These are phyloP conservation scores for Threskiornis aethiopicus DNA, from an alignment of 2,797 vertebrate species.

Conservation along the genomic window DNA sequence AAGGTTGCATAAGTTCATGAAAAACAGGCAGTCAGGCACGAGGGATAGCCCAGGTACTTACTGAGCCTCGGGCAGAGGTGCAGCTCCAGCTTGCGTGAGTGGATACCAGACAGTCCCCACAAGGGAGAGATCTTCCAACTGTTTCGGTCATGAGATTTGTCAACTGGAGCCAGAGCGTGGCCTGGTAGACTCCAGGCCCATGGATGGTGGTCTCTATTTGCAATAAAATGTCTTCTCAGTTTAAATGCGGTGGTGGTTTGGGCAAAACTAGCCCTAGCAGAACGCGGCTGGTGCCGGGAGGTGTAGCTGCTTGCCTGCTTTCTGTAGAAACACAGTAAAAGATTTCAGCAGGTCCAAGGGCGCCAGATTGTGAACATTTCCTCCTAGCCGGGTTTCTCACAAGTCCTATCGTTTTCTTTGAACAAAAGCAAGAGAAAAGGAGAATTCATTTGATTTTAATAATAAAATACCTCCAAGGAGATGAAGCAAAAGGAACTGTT, in stretches of 20 bases:
- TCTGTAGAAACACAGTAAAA: background rate
- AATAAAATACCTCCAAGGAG: background rate
- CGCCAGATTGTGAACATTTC: background rate
- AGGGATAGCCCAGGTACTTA: background rate
- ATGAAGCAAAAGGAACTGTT: background rate
- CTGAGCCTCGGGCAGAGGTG: background rate
- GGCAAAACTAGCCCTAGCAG: background rate
- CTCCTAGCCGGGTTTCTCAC: background rate
- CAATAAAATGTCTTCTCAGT: background rate
- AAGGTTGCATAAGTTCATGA: background rate
- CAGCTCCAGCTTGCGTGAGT: background rate
- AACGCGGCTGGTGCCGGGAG: background rate
- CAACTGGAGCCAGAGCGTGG: fast-evolving
- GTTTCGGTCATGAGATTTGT: background rate
- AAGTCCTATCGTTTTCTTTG: background rate
- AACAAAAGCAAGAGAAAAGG: background rate
- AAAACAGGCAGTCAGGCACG: background rate
- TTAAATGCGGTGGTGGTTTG: background rate
- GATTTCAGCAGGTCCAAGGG: background rate
- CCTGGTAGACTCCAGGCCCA: background rate
- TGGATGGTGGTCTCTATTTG: background rate
- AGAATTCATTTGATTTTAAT: background rate
- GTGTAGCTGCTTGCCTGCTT: background rate
- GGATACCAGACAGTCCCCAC: background rate
- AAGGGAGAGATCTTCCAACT: background rate